phyloP scores from a whole-genome alignment of 1,140 invertebrate genomes.

The Chrysopa pallens region DNA sequence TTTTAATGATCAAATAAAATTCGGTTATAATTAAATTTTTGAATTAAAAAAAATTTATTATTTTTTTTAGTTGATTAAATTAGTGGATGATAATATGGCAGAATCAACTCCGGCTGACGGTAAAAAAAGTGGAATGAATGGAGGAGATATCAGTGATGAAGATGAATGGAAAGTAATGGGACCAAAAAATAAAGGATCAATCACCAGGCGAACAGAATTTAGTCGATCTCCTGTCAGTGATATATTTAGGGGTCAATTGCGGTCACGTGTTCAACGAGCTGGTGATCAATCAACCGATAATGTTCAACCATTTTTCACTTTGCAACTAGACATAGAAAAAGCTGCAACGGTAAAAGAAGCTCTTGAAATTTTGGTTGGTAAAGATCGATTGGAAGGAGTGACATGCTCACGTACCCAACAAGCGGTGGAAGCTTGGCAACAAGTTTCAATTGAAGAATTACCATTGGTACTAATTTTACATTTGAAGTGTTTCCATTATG shows the following conservation, averaged over 20 bases:
- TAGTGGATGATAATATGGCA: constrained; percentile 27
- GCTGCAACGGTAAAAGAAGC: constrained; percentile 68
- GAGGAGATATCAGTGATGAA: constrained; percentile 29
- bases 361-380: constrained; percentile 62
- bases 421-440: constrained; percentile 70
- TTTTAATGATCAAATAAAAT: not conserved
- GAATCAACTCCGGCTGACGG: constrained; percentile 15
- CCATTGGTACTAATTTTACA: constrained; percentile 76
- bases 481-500: constrained; percentile 75
- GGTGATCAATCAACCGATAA: constrained; percentile 59
- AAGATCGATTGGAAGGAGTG: constrained; percentile 71
- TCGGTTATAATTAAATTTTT: too few species aligned
- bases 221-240: constrained; percentile 75
- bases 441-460: constrained; percentile 69
- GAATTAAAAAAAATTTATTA: too few species aligned
- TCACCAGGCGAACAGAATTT: constrained; percentile 66
- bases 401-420: constrained; percentile 62
- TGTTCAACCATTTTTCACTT: constrained; percentile 84
- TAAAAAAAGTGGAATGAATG: constrained; percentile 25
- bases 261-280: constrained; percentile 61
- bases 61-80: constrained; percentile 42
- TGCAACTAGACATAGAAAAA: constrained; percentile 89
- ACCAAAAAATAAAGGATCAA: constrained; percentile 67
- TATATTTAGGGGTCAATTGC: constrained; percentile 78
- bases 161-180: constrained; percentile 72